phyloP scores from a whole-genome alignment of 2,797 vertebrate genomes.

The Anas georgica region DNA sequence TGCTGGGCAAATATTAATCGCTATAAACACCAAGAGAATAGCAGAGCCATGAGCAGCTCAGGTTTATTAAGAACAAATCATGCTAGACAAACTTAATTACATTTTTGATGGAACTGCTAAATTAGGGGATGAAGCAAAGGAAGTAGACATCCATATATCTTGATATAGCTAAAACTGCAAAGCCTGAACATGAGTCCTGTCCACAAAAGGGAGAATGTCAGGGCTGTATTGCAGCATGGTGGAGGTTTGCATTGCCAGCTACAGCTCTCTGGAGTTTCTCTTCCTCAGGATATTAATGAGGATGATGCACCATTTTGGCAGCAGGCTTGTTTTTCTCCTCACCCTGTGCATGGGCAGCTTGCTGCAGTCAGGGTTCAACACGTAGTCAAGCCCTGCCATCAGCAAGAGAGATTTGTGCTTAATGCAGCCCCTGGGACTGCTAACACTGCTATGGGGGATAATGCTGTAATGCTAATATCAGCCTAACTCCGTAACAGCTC shows the following conservation, averaged over 20 bases:
- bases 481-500: not conserved
- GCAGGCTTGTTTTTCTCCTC: not conserved
- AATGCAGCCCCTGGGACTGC: not conserved
- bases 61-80: slow-evolving; percentile 76
- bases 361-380: not conserved
- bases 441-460: not conserved
- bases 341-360: fast-evolving
- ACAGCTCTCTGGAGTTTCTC: not conserved
- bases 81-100: slow-evolving; percentile 74
- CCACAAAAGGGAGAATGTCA: not conserved
- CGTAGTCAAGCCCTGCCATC: fast-evolving
- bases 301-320: not conserved
- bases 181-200: not conserved
- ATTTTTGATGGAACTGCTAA: slow-evolving; percentile 75
- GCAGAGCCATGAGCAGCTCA: not conserved
- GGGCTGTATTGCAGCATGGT: not conserved
- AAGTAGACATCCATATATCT: slow-evolving; percentile 48
- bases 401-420: not conserved
- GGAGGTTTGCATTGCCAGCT: not conserved
- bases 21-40: slow-evolving; percentile 52
- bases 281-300: not conserved
- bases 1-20: slow-evolving; percentile 10
- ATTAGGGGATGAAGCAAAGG: slow-evolving; percentile 63
- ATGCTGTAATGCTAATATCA: not conserved
- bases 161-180: not conserved